Base-by-base conservation (phyloP, 23 tunicate genomes). In the Halocynthia aurantium region DNA sequence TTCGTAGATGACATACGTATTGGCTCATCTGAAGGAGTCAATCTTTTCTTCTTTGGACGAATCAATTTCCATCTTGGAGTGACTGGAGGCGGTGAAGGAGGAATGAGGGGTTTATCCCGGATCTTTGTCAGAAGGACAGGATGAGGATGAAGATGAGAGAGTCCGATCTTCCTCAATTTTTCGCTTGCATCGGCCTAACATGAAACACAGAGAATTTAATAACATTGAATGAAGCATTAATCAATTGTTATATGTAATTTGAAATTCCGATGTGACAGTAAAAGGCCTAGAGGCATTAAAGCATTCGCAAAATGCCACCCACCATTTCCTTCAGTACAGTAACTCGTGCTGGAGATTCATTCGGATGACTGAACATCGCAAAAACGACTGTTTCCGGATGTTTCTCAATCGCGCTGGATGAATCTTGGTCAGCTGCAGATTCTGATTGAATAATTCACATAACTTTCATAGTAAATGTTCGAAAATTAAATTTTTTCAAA, bases 1-100 rank as follows among this genome's bases (percentile, higher is more conserved):
- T 0, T 31, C 1, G 44, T 31, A 31, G 44, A n/a, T n/a, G n/a
- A 31, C 76, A 15, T 75, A 87, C 94, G 75, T 53, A 61, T 50
- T 7, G 95, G 95, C 52, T 83, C 81, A 61, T 88, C 95, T 52
- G 66, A 75, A 6, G 87, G 87, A 51, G 83, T 78, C 12, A 13
- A 19, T 7, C 52, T 82, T 52, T 77, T 83, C 57, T 80, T 88
- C 63, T 60, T 62, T 50, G 97, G 97, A 8, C 97, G 80, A 52
- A 91, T 86, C 19, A 85, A 72, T 65, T 91, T 91, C 97, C 97
- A 91, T 13, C 85, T 53, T 11, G 97, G 97, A 10, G 85, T 69
- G 19, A 21, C 81, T 11, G 80, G 80, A 6, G 61, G 88, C 15
- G 87, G 88, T 15, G 87, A 67, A 7, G 83, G 87, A 18, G 97